Conservation (phyloP, 2,888 invertebrate genomes). For the Bedellia somnulentella region DNA sequence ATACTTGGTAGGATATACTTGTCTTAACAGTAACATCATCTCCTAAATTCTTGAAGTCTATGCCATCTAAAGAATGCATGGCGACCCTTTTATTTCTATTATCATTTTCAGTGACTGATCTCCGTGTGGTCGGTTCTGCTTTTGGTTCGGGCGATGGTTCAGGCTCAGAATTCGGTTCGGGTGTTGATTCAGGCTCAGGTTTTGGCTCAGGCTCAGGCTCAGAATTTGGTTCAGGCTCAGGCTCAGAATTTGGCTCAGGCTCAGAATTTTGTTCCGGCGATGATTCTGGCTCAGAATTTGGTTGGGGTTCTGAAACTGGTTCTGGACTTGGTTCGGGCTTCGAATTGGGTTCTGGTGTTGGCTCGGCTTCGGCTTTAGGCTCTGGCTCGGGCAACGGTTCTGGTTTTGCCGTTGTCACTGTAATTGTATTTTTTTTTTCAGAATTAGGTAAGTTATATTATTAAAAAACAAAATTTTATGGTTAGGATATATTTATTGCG, state of each 20-base stretch:
- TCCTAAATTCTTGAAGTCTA: conserved; percentile 47
- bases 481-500: no score
- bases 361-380: conserved; percentile 6
- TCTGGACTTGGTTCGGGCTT: conserved; percentile 33
- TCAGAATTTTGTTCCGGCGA: conserved; percentile 24
- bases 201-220: conserved; percentile 35
- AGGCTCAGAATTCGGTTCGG: conserved; percentile 30
- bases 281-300: conserved; percentile 34
- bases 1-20: conserved; percentile 75
- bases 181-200: conserved; percentile 25
- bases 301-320: conserved; percentile 34
- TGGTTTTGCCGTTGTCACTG: conserved; percentile 24
- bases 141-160: conserved; percentile 41
- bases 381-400: conserved; percentile 15
- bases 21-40: conserved; percentile 75
- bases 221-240: conserved; percentile 16
- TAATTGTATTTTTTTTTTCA: no score
- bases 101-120: conserved; percentile 19
- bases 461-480: no score
- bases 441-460: no score
- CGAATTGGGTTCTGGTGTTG: conserved; percentile 31
- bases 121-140: conserved; percentile 26
- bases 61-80: conserved; percentile 41
- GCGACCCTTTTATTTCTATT: conserved; percentile 61
- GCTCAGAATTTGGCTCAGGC: conserved; percentile 27